Conservation (phyloP, 1,140 invertebrate genomes). For the Chelonus insularis region DNA sequence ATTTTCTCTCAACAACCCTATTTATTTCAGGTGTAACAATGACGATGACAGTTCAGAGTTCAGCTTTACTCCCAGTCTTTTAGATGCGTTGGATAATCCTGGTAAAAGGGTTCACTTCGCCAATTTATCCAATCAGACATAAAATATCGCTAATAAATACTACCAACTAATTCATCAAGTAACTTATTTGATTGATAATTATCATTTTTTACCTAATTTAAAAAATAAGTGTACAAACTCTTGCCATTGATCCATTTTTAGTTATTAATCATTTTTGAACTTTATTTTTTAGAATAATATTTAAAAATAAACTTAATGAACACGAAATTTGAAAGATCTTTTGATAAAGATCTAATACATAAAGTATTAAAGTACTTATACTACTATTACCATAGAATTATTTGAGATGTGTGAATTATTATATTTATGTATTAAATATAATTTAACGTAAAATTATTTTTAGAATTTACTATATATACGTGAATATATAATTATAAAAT, state of each 20-base stretch:
- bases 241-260: constrained; percentile 22
- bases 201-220: background rate
- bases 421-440: too few relatives aligned
- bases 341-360: too few relatives aligned
- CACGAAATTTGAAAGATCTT: too few relatives aligned
- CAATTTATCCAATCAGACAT: constrained; percentile 38
- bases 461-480: too few relatives aligned
- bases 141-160: constrained; percentile 2
- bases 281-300: too few relatives aligned
- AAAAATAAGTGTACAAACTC: constrained; percentile 1
- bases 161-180: constrained; percentile 22
- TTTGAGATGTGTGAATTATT: too few relatives aligned
- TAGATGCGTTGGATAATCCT: constrained; percentile 54
- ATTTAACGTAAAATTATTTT: too few relatives aligned
- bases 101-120: constrained; percentile 54
- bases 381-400: too few relatives aligned
- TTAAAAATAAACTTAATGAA: too few relatives aligned
- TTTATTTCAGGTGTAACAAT: constrained; percentile 43
- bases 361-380: too few relatives aligned
- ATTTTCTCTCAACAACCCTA: background rate
- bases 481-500: constrained; percentile 26
- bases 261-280: too few relatives aligned
- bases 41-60: constrained; percentile 58
- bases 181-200: background rate
- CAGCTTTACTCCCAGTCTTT: constrained; percentile 58